These are phyloP conservation scores for Brachionus sp. DNA, from an alignment of 1,140 invertebrate genomes.

Conservation along the genomic window DNA sequence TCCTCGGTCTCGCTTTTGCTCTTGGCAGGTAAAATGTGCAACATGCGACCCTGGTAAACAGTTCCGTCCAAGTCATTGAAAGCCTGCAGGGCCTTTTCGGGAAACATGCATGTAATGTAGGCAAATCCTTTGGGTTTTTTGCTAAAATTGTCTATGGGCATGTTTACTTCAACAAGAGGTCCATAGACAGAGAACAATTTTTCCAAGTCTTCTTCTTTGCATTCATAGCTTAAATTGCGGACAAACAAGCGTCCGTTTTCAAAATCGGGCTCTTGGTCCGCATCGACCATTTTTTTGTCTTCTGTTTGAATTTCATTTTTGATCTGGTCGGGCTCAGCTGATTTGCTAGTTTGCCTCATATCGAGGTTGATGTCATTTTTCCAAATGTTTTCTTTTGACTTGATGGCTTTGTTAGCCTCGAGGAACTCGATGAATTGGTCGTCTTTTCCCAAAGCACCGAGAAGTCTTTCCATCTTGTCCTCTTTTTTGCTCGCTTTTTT, in stretches of 20 bases:
- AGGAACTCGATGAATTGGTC: conserved; percentile 82
- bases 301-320: conserved; percentile 26
- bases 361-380: conserved; percentile 64
- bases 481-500: conserved; percentile 53
- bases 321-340: background rate
- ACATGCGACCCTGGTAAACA: conserved; percentile 77
- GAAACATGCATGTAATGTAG: conserved; percentile 84
- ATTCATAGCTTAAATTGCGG: conserved; percentile 83
- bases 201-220: conserved; percentile 80
- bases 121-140: conserved; percentile 89
- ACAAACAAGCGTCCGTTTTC: conserved; percentile 86
- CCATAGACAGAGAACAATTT: conserved; percentile 81
- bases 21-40: conserved; percentile 87
- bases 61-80: conserved; percentile 82
- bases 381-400: conserved; percentile 66
- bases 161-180: conserved; percentile 73
- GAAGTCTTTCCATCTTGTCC: conserved; percentile 49
- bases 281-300: conserved; percentile 50
- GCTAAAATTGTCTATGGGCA: conserved; percentile 80
- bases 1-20: conserved; percentile 63
- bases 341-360: background rate
- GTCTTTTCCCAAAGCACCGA: conserved; percentile 72
- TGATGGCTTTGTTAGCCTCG: conserved; percentile 68
- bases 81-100: conserved; percentile 87
- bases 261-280: conserved; percentile 50